A percentile compares a stretch with the other conserved stretches of the same genome.
Evolutionary conservation across 2,113 vertebrate species (phyloP).

Genomic region (Brachyhypopomus gauderio): DNA sequence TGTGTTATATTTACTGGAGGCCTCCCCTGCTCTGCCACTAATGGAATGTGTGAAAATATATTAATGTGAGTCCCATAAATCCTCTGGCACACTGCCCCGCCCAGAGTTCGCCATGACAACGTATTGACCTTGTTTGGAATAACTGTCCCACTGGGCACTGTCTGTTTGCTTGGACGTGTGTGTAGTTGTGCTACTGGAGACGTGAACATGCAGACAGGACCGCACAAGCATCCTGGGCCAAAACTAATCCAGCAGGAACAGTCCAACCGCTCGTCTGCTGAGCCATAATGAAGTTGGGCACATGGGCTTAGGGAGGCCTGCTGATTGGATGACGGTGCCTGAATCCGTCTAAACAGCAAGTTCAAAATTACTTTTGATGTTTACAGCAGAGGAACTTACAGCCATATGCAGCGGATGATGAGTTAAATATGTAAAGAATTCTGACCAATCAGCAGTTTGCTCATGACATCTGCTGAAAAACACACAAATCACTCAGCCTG

Average conservation of each 20-base stretch:
- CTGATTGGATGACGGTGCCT: not conserved
- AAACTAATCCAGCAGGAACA: not conserved
- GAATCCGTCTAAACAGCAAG: slow-evolving; percentile 7
- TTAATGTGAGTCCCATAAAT: slow-evolving; percentile 20
- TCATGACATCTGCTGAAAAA: slow-evolving; percentile 4
- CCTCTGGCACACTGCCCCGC: not conserved
- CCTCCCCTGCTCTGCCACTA: slow-evolving; percentile 52
- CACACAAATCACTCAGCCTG: not conserved
- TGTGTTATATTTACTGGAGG: slow-evolving; percentile 54
- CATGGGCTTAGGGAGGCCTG: not conserved
- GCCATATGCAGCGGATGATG: not conserved
- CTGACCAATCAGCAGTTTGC: not conserved
- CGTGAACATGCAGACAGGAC: not conserved
- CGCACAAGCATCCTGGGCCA: not conserved
- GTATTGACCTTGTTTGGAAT: slow-evolving; percentile 21
- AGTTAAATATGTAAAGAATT: not conserved
- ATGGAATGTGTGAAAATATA: slow-evolving; percentile 44
- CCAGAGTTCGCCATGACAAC: not conserved
- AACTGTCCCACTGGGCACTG: not conserved
- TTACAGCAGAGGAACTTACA: not conserved
- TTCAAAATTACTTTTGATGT: slow-evolving; percentile 19
- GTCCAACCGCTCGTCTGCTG: not conserved
- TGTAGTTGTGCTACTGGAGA: not conserved
- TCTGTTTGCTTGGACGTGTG: not conserved
- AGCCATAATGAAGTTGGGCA: not conserved